phyloP scores from a whole-genome alignment of 2,113 vertebrate species.

The Centrocercus urophasianus region DNA sequence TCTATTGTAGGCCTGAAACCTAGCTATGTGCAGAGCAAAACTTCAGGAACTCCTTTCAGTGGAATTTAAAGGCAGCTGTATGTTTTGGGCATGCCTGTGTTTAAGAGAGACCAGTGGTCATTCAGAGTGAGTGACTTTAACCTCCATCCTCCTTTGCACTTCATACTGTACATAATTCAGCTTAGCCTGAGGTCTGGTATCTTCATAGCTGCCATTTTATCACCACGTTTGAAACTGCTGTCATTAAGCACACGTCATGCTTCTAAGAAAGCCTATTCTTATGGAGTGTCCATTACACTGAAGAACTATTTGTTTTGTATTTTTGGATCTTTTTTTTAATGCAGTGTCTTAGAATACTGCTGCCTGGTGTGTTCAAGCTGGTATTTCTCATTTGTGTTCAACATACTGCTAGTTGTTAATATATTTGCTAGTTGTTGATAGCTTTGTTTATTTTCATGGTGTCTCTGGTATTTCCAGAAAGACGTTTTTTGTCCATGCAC shows the following conservation, averaged over 20 bases:
- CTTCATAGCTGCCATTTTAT: not conserved
- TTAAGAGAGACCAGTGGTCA: not conserved
- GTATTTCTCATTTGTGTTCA: conserved; percentile 1
- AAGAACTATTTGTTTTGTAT: not conserved
- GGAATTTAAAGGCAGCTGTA: not conserved
- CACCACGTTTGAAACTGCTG: not conserved
- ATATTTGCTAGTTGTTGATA: not conserved
- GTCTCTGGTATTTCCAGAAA: not conserved
- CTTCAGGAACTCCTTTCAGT: not conserved
- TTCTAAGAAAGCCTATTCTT: not conserved
- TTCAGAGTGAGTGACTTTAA: not conserved
- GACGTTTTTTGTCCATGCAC: not conserved
- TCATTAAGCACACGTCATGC: not conserved
- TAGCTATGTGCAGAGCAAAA: not conserved
- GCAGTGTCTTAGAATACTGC: not conserved
- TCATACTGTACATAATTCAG: not conserved
- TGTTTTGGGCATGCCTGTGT: not conserved
- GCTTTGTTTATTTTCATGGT: not conserved
- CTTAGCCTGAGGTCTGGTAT: not conserved
- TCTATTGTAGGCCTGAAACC: not conserved
- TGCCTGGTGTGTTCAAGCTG: not conserved
- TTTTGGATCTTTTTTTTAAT: not conserved
- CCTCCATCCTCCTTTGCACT: not conserved
- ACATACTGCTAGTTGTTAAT: not conserved
- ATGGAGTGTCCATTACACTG: not conserved